Conservation (phyloP, 1,140 invertebrate genomes). For the Onthophagus taurus region DNA sequence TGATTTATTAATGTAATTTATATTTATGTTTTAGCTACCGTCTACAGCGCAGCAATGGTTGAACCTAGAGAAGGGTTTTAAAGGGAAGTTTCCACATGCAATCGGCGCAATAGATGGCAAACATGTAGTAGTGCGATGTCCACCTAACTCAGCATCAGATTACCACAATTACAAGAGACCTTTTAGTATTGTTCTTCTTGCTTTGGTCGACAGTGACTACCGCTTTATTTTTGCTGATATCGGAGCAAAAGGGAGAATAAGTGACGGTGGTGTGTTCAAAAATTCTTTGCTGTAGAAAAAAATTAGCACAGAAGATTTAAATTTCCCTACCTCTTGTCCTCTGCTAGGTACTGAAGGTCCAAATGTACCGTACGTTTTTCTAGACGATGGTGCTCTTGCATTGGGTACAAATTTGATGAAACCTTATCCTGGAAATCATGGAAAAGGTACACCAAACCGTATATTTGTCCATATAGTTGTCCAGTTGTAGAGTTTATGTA, state of each 20-base stretch:
- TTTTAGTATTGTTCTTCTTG: slow-evolving; percentile 41
- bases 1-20: background rate
- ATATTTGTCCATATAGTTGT: too few species aligned
- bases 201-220: slow-evolving; percentile 40
- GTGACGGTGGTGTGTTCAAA: slow-evolving; percentile 32
- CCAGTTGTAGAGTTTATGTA: too few species aligned
- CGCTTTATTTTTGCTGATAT: slow-evolving; percentile 40
- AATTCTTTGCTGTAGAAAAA: slow-evolving; percentile 6
- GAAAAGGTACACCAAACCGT: too few species aligned
- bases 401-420: slow-evolving; percentile 26
- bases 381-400: slow-evolving; percentile 28
- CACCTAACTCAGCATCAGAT: slow-evolving; percentile 29
- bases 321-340: background rate
- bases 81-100: slow-evolving; percentile 41
- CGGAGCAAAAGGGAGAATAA: slow-evolving; percentile 36
- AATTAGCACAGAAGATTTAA: slow-evolving; percentile 3
- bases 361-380: slow-evolving; percentile 21
- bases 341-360: slow-evolving; percentile 4
- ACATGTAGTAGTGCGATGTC: slow-evolving; percentile 33
- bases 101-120: slow-evolving; percentile 42
- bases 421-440: slow-evolving; percentile 17
- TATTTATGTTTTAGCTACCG: background rate
- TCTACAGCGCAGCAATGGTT: background rate
- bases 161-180: slow-evolving; percentile 34
- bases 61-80: slow-evolving; percentile 2